A percentile compares a stretch with the other conserved stretches of the same genome.
These are phyloP conservation scores for Neosilurus mollespiculum DNA, from an alignment of 2,797 vertebrate genomes.

Conservation along the genomic window DNA sequence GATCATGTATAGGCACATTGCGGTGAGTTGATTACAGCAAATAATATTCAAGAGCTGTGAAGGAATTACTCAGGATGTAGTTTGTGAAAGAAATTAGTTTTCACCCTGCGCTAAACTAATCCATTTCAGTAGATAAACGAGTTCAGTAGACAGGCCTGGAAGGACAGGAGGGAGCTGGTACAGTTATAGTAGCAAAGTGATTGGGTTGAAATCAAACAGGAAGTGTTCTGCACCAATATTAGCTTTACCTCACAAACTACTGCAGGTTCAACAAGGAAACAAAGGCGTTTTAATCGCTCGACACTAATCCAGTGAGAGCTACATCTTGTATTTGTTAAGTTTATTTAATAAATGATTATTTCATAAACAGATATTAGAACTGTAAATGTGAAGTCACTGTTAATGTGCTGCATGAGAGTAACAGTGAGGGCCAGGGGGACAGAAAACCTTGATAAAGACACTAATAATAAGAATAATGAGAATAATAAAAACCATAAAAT, in stretches of 20 bases:
- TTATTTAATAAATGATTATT: too few species aligned
- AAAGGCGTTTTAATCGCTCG: neutral
- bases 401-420: neutral
- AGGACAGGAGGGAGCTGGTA: neutral
- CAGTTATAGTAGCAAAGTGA: neutral
- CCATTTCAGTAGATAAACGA: neutral
- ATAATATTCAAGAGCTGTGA: neutral
- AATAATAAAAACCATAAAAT: neutral
- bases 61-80: neutral
- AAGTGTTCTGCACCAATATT: neutral
- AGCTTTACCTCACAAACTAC: neutral
- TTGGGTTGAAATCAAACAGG: neutral
- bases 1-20: slow-evolving; percentile 13
- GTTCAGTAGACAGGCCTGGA: neutral
- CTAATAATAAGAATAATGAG: too few species aligned
- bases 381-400: neutral
- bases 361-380: too few species aligned
- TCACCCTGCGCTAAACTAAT: neutral
- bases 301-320: neutral
- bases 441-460: neutral
- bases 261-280: neutral
- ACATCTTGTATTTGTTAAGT: neutral
- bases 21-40: neutral
- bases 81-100: neutral
- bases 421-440: neutral